Percentiles rank a stretch among this genome's conserved stretches.
These are phyloP conservation scores for Lampropteryx suffumata DNA, from an alignment of 2,888 invertebrate genomes.

Conservation along the genomic window DNA sequence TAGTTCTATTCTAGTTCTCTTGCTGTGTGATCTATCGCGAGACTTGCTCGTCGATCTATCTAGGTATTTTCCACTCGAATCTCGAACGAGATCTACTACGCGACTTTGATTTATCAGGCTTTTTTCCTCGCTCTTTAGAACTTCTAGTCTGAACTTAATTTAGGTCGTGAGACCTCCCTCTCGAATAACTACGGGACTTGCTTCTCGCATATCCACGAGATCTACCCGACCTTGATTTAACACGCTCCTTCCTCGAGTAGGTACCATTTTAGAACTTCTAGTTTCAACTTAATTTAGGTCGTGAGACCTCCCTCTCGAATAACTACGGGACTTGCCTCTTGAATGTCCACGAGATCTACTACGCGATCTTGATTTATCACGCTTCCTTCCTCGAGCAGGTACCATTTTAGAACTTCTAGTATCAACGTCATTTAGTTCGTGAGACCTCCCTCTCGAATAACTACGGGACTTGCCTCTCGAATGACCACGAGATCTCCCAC, in stretches of 20 bases:
- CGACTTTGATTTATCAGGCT: no score
- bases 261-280: no score
- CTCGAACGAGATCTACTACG: no score
- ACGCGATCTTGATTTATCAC: conserved; percentile 9
- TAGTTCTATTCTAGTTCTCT: conserved; percentile 3
- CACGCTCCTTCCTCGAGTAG: background rate
- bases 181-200: conserved; percentile 14
- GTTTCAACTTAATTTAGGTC: no score
- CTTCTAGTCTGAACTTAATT: no score
- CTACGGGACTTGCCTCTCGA: conserved; percentile 16
- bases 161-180: conserved; percentile 3
- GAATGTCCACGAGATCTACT: conserved; percentile 15
- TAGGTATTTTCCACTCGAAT: no score
- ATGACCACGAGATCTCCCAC: background rate
- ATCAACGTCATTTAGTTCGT: no score
- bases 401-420: no score
- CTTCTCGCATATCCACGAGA: conserved; percentile 10
- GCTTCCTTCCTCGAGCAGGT: conserved; percentile 1
- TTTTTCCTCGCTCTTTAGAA: no score
- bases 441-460: conserved; percentile 11
- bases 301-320: conserved; percentile 19
- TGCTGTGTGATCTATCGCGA: conserved; percentile 6
- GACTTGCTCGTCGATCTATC: conserved; percentile 7
- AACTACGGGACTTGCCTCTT: conserved; percentile 12
- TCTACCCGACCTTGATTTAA: background rate